Evolutionary conservation across 2,888 invertebrate species (phyloP).

Genomic region (Polyommatus iphigenia): DNA sequence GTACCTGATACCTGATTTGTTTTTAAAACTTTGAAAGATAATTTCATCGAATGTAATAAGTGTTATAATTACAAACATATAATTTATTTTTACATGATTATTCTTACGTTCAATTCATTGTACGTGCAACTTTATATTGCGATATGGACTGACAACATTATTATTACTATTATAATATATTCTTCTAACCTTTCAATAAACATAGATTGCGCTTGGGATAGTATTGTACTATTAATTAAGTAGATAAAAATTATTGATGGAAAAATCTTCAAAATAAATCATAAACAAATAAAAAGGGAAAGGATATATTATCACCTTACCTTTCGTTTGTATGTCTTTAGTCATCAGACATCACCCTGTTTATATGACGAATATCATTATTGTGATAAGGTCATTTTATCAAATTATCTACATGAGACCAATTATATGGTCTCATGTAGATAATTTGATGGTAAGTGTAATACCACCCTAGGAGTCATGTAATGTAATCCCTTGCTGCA

Average conservation of each 20-base stretch:
- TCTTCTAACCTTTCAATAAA: background rate
- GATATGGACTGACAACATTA: background rate
- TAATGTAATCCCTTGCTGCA: background rate
- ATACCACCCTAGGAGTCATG: background rate
- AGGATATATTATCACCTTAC: no score
- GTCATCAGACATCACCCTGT: no score
- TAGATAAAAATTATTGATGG: no score
- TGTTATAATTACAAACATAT: constrained; percentile 1
- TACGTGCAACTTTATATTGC: background rate
- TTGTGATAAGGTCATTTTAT: no score
- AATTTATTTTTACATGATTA: background rate
- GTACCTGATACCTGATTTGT: constrained; percentile 46
- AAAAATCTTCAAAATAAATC: no score
- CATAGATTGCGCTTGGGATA: background rate
- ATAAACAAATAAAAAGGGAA: no score
- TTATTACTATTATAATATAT: background rate
- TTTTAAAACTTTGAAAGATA: constrained; percentile 34
- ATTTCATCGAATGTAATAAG: background rate
- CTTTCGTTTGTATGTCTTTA: no score
- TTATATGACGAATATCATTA: no score
- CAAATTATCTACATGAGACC: no score
- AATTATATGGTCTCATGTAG: no score
- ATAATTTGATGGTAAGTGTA: background rate
- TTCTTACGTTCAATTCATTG: background rate
- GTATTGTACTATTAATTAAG: no score